phyloP scores from a whole-genome alignment of 2,888 invertebrate genomes.

The Ceramica pisi region DNA sequence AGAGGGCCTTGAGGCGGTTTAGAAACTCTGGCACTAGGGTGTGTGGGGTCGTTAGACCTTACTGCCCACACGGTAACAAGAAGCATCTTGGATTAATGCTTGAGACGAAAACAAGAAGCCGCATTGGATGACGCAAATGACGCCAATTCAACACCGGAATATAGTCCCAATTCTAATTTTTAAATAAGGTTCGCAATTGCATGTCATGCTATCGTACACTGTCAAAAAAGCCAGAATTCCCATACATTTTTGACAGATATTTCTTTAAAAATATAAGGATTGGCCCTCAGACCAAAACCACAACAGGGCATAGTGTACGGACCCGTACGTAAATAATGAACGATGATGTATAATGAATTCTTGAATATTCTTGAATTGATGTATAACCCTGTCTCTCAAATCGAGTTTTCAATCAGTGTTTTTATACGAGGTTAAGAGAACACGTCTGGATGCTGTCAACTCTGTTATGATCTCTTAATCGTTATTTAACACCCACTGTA shows the following conservation, averaged over 20 bases:
- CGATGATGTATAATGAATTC: not conserved
- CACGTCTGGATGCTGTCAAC: conserved; percentile 4
- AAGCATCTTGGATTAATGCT: not conserved
- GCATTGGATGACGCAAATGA: not conserved
- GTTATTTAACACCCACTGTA: conserved; percentile 27
- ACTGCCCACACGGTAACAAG: too few relatives aligned
- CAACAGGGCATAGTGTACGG: too few relatives aligned
- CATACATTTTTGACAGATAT: too few relatives aligned
- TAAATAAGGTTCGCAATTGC: too few relatives aligned
- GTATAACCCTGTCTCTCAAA: not conserved
- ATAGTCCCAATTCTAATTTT: too few relatives aligned
- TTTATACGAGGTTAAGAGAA: not conserved
- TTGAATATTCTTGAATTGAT: not conserved
- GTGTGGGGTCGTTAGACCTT: too few relatives aligned
- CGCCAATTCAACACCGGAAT: not conserved
- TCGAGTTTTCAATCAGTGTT: not conserved
- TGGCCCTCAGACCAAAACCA: not conserved
- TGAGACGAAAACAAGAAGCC: not conserved
- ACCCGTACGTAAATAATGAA: not conserved
- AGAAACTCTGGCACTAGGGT: too few relatives aligned
- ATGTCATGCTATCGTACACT: too few relatives aligned
- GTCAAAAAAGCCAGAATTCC: too few relatives aligned
- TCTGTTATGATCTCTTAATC: conserved; percentile 25
- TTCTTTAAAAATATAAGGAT: too few relatives aligned
- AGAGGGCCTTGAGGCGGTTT: too few relatives aligned